A percentile compares a stretch with the other conserved stretches of the same genome.
phyloP scores from a whole-genome alignment of 2,113 vertebrate genomes.

The Rhegmatorhina hoffmannsi region DNA sequence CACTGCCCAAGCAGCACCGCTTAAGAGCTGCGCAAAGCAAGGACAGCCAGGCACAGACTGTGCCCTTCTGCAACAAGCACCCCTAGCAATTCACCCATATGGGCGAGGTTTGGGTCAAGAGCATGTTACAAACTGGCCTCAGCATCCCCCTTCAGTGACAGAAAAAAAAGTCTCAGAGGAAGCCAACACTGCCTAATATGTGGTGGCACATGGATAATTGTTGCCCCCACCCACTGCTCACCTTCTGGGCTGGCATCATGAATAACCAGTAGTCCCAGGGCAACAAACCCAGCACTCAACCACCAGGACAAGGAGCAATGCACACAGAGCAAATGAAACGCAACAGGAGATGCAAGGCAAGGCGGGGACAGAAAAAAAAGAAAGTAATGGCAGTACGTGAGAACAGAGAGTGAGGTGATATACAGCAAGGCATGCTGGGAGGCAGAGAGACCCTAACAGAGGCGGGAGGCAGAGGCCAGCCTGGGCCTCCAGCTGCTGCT shows the following conservation, averaged over 20 bases:
- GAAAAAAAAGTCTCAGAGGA: neutral
- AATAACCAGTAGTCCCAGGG: neutral
- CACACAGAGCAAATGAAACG: neutral
- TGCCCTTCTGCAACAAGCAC: neutral
- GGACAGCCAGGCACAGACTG: neutral
- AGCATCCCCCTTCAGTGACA: neutral
- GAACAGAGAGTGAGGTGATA: neutral
- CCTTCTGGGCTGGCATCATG: neutral
- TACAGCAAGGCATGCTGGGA: neutral
- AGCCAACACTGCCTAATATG: neutral
- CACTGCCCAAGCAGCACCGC: neutral
- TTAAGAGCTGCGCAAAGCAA: neutral
- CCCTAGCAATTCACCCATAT: neutral
- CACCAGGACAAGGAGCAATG: neutral
- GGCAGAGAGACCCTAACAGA: neutral
- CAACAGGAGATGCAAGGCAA: neutral
- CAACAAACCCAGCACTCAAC: neutral
- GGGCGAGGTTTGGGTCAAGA: neutral
- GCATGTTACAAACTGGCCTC: neutral
- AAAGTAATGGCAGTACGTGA: rapidly evolving
- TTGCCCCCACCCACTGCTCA: neutral
- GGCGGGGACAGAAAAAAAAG: neutral
- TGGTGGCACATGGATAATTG: neutral
- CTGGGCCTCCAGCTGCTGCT: slow-evolving; percentile 33
- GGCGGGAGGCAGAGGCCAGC: neutral